Evolutionary conservation across 2,888 invertebrate genomes (phyloP).

Genomic region (Adineta ricciae): DNA sequence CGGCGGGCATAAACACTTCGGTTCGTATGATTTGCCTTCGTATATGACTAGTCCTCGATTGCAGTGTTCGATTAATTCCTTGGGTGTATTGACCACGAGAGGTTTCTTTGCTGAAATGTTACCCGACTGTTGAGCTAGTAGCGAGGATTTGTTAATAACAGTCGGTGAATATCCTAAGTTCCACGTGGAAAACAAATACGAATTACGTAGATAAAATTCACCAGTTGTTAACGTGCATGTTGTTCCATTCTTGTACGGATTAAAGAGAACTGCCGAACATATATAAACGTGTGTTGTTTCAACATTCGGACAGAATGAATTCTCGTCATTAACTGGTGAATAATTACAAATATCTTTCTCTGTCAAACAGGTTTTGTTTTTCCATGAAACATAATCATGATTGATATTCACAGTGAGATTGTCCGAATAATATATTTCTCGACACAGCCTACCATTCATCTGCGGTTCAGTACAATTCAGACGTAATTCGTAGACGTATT

Average conservation of each 20-base stretch:
- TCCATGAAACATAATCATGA: background rate
- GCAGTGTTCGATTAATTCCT: background rate
- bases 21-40: background rate
- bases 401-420: background rate
- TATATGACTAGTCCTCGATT: background rate
- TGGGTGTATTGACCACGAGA: background rate
- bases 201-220: too few species aligned
- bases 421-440: background rate
- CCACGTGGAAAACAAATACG: background rate
- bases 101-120: background rate
- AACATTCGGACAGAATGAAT: too few species aligned
- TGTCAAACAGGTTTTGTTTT: background rate
- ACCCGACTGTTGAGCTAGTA: background rate
- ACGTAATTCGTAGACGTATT: background rate
- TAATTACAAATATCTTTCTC: background rate
- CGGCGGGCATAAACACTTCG: background rate
- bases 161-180: background rate
- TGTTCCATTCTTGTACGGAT: too few species aligned
- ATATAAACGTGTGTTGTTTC: too few species aligned
- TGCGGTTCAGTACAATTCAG: background rate
- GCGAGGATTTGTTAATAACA: too few species aligned
- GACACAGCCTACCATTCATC: background rate
- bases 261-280: too few species aligned
- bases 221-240: too few species aligned
- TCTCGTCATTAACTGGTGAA: background rate